Evolutionary conservation across 2,888 invertebrate species (phyloP), one percentile per base, ranked within the genome.

Genomic region (Acleris laterana): DNA sequence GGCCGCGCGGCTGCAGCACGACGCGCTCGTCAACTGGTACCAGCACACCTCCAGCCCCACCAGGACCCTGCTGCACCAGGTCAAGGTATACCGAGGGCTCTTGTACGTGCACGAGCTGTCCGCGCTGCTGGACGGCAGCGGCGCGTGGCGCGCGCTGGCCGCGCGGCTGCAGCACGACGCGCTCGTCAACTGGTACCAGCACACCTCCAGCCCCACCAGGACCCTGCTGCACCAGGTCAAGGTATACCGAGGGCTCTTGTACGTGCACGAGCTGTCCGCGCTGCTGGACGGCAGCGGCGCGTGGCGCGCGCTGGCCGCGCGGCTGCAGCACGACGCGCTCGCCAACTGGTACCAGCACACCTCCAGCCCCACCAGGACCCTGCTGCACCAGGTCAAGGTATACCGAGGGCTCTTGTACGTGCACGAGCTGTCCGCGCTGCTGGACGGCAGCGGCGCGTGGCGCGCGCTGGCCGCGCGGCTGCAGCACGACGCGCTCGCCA

Each of bases 401-500:
- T 1, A 20, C 16, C 7, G 25, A 25, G n/a, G n/a, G n/a, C n/a
- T n/a, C n/a, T n/a, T n/a, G 63, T 88, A 80, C 81, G 64, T 93
- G 32, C 81, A 88, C 1, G 88, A 92, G 70, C 81, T 96, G 58
- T 85, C 93, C 0, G 72, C 74, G 0, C 77, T 93, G 50, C 83
- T 96, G 68, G 95, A 95, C 80, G 81, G 84, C 69, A 83, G 92
- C 20, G 90, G 91, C 55, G 94, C 91, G 25, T 96, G 96, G 96
- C 89, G 92, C 52, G 86, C 84, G 68, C 83, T 96, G 20, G 95
- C 95, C 0, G 80, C 82, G 16, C 84, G 93, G 1, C 83, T 95
- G 57, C 88, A 93, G 6, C 87, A 94, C 59, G 91, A 91, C 46
- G 83, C 93, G 50, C 83, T 94, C 53, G 74, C 90, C 0, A 89